A percentile compares a stretch with the other conserved stretches of the same genome.
Evolutionary conservation across 2,113 vertebrate species (phyloP).

Genomic region (Chrysochloris asiatica): DNA sequence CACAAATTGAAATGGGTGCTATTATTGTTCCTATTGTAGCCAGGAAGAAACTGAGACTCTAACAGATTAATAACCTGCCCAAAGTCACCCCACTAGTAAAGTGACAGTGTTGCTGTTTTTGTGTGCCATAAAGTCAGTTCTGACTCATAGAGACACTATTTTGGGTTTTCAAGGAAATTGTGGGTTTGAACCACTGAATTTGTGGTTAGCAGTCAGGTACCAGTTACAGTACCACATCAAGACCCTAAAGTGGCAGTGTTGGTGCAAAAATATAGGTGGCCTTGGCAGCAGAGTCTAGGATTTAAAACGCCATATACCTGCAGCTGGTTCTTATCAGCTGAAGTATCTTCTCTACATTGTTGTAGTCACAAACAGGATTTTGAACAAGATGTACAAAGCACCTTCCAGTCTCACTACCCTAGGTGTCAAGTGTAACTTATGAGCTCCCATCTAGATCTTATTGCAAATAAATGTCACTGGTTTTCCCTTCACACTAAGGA

Average conservation of each 20-base stretch:
- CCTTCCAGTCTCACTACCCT: neutral
- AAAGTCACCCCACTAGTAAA: neutral
- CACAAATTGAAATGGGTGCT: neutral
- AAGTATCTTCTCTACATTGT: neutral
- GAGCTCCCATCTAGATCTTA: neutral
- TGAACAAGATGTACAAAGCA: neutral
- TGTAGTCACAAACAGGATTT: neutral
- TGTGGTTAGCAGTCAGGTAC: too few relatives aligned
- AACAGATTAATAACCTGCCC: neutral
- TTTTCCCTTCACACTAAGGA: neutral
- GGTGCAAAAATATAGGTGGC: neutral
- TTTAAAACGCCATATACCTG: neutral
- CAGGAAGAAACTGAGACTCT: neutral
- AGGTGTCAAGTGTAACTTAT: neutral
- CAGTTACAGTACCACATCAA: too few relatives aligned
- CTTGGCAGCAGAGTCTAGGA: neutral
- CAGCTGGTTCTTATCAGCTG: neutral
- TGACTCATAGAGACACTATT: too few relatives aligned
- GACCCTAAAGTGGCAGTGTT: neutral
- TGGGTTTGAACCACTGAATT: too few relatives aligned
- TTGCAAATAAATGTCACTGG: neutral
- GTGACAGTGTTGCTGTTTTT: neutral
- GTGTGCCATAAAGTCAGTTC: too few relatives aligned
- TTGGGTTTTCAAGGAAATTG: too few relatives aligned
- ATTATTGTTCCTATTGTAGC: neutral